These are phyloP conservation scores for Toxostoma redivivum DNA, from an alignment of 2,113 vertebrate species.

Conservation along the genomic window DNA sequence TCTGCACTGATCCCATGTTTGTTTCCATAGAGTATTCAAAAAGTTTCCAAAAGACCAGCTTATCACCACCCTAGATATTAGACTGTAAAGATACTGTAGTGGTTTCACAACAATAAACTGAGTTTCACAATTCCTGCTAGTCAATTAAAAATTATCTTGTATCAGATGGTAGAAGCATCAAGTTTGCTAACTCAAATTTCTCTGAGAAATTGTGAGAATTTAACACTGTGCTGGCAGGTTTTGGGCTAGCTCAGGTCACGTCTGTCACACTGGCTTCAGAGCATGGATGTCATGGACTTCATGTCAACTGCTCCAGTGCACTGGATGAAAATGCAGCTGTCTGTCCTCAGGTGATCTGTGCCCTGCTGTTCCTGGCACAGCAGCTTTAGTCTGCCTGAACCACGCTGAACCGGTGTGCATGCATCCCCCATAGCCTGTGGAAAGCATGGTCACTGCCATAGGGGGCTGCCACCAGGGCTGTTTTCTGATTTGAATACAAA, in stretches of 20 bases:
- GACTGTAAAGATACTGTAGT: not conserved
- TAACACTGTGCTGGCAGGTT: not conserved
- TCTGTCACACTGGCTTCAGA: not conserved
- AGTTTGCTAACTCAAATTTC: not conserved
- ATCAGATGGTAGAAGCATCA: not conserved
- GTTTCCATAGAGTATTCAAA: not conserved
- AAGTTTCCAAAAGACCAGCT: not conserved
- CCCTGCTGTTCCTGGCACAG: not conserved
- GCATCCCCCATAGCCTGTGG: accelerated
- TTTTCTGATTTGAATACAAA: not conserved
- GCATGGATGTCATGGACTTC: not conserved
- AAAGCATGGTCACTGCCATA: not conserved
- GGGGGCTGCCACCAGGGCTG: not conserved
- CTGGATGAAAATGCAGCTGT: not conserved
- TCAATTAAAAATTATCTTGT: not conserved
- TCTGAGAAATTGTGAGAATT: not conserved
- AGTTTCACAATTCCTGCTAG: not conserved
- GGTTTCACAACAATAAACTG: not conserved
- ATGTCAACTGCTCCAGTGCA: not conserved
- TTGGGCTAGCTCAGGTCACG: not conserved
- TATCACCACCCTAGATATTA: not conserved
- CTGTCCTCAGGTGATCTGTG: not conserved
- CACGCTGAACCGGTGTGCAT: accelerated
- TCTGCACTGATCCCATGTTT: not conserved
- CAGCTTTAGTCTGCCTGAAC: not conserved